Conservation (phyloP, 2,888 invertebrate species). For the Dione juno region DNA sequence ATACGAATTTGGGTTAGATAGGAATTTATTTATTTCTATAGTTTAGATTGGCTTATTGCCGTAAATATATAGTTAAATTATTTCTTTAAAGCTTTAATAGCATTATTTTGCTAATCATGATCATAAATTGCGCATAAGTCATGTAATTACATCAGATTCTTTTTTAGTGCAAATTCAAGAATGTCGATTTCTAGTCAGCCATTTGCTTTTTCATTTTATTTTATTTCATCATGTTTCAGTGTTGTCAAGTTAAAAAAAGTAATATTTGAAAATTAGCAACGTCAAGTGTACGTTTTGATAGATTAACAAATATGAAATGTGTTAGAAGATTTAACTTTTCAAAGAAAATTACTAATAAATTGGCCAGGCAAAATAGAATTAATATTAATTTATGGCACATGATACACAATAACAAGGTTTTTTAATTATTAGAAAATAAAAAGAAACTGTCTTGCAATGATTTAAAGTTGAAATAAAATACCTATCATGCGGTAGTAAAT, state of each 20-base stretch:
- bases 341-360: too few relatives aligned
- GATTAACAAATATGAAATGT: background rate
- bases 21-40: conserved; percentile 60
- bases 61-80: conserved; percentile 68
- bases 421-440: too few relatives aligned
- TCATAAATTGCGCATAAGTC: conserved; percentile 84
- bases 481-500: too few relatives aligned
- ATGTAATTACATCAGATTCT: conserved; percentile 84
- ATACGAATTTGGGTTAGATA: conserved; percentile 66
- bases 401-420: too few relatives aligned
- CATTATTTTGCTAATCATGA: conserved; percentile 84
- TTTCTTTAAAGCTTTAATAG: conserved; percentile 67
- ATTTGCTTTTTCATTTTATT: conserved; percentile 82
- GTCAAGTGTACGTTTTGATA: background rate
- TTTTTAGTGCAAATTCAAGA: conserved; percentile 68
- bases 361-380: too few relatives aligned
- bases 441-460: too few relatives aligned
- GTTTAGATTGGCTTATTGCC: conserved; percentile 62
- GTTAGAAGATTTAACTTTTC: background rate
- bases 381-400: too few relatives aligned
- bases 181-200: conserved; percentile 80
- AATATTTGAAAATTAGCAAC: background rate
- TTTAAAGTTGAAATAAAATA: too few relatives aligned
- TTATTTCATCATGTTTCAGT: conserved; percentile 48
- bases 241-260: conserved; percentile 36